These are phyloP conservation scores for Myiagra hebetior DNA, from an alignment of 2,113 vertebrate species.

Conservation along the genomic window DNA sequence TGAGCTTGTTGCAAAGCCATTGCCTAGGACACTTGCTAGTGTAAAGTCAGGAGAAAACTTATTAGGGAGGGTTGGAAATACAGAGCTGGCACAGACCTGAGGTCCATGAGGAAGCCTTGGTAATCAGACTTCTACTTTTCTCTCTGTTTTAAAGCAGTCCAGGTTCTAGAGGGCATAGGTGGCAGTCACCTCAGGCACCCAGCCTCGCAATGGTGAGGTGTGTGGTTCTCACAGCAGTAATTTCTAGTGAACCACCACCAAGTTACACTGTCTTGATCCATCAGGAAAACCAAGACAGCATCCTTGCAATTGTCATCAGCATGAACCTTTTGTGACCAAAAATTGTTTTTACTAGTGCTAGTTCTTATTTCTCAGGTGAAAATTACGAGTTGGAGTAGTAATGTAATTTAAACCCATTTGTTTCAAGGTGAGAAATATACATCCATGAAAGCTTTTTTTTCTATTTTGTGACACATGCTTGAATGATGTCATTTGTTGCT, in stretches of 20 bases:
- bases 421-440: neutral
- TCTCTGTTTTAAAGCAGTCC: neutral
- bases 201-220: fast-evolving
- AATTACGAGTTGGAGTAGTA: neutral
- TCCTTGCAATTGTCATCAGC: neutral
- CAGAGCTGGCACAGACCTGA: neutral
- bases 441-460: neutral
- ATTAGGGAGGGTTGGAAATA: neutral
- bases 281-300: neutral
- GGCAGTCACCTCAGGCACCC: neutral
- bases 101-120: neutral
- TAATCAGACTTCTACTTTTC: neutral
- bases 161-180: neutral
- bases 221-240: neutral
- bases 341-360: neutral
- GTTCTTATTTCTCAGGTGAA: neutral
- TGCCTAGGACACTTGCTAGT: neutral
- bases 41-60: neutral
- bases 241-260: neutral
- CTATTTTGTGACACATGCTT: neutral
- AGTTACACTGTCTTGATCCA: neutral
- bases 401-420: neutral
- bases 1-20: neutral
- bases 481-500: conserved; percentile 4
- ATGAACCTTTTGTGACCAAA: neutral